A percentile compares a stretch with the other conserved stretches of the same genome.
Evolutionary conservation across 2,113 vertebrate genomes (phyloP).

Genomic region (Malurus alboscapulatus): DNA sequence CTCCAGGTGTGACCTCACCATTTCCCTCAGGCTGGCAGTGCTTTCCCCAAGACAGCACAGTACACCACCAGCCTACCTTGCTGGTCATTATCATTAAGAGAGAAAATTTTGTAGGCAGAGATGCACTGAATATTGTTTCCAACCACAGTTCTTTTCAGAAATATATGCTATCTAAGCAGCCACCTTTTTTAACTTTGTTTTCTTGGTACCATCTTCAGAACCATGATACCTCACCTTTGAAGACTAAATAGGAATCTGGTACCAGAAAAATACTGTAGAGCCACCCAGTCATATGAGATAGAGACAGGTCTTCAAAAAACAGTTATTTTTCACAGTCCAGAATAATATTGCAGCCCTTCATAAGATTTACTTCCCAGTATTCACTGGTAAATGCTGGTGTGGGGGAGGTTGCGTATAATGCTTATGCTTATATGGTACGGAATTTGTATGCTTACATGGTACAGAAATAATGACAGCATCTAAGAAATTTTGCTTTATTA

Average conservation of each 20-base stretch:
- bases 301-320: not conserved
- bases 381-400: not conserved
- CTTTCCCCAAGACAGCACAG: not conserved
- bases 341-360: not conserved
- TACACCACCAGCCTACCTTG: not conserved
- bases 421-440: not conserved
- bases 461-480: not conserved
- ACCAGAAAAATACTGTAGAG: not conserved
- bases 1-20: not conserved
- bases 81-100: not conserved
- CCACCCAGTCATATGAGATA: not conserved
- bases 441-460: not conserved
- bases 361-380: not conserved
- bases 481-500: not conserved
- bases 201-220: not conserved
- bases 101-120: not conserved
- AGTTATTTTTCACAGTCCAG: not conserved
- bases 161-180: not conserved
- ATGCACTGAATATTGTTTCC: not conserved
- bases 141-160: not conserved
- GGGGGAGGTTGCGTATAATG: fast-evolving
- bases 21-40: not conserved
- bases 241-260: not conserved
- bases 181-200: not conserved
- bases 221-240: not conserved